Evolutionary conservation across 2,113 vertebrate species (phyloP), one percentile per base, ranked within the genome.

Genomic region (Vulpes lagopus): DNA sequence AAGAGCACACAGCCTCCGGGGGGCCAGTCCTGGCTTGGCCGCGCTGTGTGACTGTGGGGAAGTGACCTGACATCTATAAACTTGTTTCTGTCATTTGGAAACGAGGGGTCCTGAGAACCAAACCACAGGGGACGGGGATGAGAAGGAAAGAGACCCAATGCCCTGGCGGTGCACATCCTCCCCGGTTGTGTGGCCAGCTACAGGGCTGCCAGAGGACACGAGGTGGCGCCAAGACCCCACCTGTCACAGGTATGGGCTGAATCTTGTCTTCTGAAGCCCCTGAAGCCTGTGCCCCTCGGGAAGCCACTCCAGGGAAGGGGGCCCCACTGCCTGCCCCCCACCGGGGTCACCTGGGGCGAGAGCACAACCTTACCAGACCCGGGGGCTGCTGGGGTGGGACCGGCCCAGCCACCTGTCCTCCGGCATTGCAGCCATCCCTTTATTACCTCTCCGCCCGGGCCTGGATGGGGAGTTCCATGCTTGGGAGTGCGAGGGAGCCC

Each of bases 181-280:
- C 2, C 17, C 2, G 35, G 25, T 5, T 2, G 3, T 0, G 2
- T 1, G 0, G 38, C 23, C 1, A 19, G 51, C 57, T 9, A 10
- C 80, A 59, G n/a, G 22, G 53, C 92, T 12, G 69, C 12, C 0
- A 11, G 14, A 0, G 71, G 23, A 82, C 97, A 12, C 89, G 0
- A 95, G 97, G 91, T 87, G 97, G 97, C 96, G 78, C 96, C 23
- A 22, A 89, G 0, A 23, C 23, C 81, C 88, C 80, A 53, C 32
- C 96, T 7, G 93, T 22, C 1, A 4, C 85, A 0, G n/a, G 3
- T 23, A 53, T 12, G 43, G 38, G 65, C 14, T 1, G 73, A 2
- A 0, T 10, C 0, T 7, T 0, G 2, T 35, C 49, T 16, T 35
- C 73, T 3, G 0, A 0, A 2, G 16, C 0, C 16, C 14, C 8